Evolutionary conservation across 2,888 invertebrate species (phyloP).

Genomic region (Archips xylosteana): DNA sequence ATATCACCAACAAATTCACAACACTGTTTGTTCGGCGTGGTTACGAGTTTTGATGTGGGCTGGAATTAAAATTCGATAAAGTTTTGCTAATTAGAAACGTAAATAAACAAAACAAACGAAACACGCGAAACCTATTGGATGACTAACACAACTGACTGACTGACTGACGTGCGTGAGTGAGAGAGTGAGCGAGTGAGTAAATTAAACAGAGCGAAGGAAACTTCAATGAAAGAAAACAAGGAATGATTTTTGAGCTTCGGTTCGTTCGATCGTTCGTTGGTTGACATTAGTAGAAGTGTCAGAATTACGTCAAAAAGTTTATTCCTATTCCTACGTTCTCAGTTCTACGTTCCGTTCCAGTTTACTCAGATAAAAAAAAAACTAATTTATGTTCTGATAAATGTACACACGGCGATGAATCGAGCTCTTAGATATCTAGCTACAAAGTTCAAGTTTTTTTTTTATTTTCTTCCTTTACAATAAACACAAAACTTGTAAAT

Average conservation of each 20-base stretch:
- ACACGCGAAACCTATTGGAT: slow-evolving; percentile 46
- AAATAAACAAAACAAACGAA: slow-evolving; percentile 38
- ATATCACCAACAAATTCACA: slow-evolving; percentile 34
- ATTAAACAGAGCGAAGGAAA: neutral
- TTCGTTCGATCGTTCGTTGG: neutral
- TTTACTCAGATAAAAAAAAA: neutral
- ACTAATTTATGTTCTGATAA: too few species aligned
- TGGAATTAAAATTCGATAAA: slow-evolving; percentile 53
- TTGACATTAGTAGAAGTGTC: neutral
- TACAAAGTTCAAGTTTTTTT: too few species aligned
- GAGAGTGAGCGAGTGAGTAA: slow-evolving; percentile 8
- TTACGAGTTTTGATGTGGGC: slow-evolving; percentile 6
- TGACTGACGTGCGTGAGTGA: too few species aligned
- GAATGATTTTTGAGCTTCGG: neutral
- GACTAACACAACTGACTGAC: slow-evolving; percentile 50
- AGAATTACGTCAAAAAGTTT: neutral
- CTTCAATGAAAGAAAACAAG: neutral
- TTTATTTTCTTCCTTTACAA: too few species aligned
- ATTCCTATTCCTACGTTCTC: slow-evolving; percentile 1
- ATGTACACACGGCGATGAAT: too few species aligned
- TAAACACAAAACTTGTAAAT: too few species aligned
- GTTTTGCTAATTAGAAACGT: slow-evolving; percentile 37
- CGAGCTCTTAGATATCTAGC: too few species aligned
- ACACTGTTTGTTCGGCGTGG: slow-evolving; percentile 22
- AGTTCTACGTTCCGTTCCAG: neutral